Conservation (phyloP, 2,888 invertebrate species). For the Rhimphoctona megacephalus region DNA sequence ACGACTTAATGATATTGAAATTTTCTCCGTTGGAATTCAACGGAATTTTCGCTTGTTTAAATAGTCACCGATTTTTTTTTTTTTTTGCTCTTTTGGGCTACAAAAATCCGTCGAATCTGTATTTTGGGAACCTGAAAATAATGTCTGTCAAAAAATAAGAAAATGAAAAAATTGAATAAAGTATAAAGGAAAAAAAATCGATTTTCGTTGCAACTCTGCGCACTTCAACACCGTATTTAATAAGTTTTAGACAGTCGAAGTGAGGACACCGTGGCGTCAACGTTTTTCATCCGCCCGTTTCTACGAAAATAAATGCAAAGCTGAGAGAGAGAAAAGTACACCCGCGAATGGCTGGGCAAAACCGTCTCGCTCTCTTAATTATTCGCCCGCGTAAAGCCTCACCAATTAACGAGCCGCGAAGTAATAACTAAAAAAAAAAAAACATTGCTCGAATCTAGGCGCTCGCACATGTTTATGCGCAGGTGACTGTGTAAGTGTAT, state of each 20-base stretch:
- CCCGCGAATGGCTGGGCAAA: constrained; percentile 28
- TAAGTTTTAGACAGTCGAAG: neutral
- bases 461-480: constrained; percentile 1
- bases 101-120: neutral
- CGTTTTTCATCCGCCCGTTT: neutral
- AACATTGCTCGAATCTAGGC: neutral
- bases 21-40: neutral
- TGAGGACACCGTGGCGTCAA: neutral
- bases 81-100: neutral
- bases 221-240: neutral
- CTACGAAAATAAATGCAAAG: neutral
- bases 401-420: constrained; percentile 71
- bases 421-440: constrained; percentile 60
- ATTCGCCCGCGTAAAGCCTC: constrained; percentile 67
- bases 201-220: neutral
- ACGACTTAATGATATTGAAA: neutral
- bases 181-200: neutral
- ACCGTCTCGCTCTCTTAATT: constrained; percentile 68
- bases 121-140: neutral
- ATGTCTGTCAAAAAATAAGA: neutral
- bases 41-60: neutral
- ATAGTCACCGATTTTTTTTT: neutral
- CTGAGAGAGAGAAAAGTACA: neutral
- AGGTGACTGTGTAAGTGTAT: constrained; percentile 2
- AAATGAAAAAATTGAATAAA: neutral